Evolutionary conservation across 2,888 invertebrate species (phyloP), one percentile per base, ranked within the genome.

Genomic region (Acanthosoma haemorrhoidale): DNA sequence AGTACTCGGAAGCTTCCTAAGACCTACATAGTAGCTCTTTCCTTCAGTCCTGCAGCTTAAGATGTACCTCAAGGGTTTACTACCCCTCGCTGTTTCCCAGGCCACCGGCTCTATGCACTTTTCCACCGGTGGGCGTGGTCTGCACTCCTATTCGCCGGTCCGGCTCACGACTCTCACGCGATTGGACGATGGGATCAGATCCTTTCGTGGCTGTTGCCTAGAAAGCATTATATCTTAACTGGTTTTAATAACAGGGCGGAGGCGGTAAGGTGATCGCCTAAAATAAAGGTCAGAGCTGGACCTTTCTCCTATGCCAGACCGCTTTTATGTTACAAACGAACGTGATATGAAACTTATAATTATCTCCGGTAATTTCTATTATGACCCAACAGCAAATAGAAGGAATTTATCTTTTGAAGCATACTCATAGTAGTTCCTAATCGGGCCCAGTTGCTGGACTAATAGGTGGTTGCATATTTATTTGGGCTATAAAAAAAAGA

Each of bases 221-320:
- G 61, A 36, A 51, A 51, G 61, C 21, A 32, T 61, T 61, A 61
- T 61, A 61, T 61, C 61, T 61, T 61, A 61, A 61, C 61, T 61
- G 61, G 61, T 61, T 32, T 61, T 61, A 61, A 61, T 61, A 61
- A 61, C 38, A 61, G 61, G 61, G 61, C 61, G 61, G 61, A 18
- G 18, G 31, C 21, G n/a, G 16, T n/a, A n/a, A 16, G 41, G n/a
- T 41, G 41, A 3, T 38, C 18, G 61, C 61, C 61, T 21, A 61
- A 61, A 61, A 61, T 61, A 61, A 61, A 61, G 61, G 61, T 61
- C 61, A 61, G 18, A 32, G 21, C 16, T 16, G 59, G 34, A 36
- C 61, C 61, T 61, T 61, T 61, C 61, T 34, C 61, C 38, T 21
- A 21, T 6, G 51, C 41, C 1, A 3, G 8, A 9, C 8, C 25